A percentile compares a stretch with the other conserved stretches of the same genome.
Evolutionary conservation across 2,888 invertebrate genomes (phyloP).

Genomic region (Hydraecia micacea): DNA sequence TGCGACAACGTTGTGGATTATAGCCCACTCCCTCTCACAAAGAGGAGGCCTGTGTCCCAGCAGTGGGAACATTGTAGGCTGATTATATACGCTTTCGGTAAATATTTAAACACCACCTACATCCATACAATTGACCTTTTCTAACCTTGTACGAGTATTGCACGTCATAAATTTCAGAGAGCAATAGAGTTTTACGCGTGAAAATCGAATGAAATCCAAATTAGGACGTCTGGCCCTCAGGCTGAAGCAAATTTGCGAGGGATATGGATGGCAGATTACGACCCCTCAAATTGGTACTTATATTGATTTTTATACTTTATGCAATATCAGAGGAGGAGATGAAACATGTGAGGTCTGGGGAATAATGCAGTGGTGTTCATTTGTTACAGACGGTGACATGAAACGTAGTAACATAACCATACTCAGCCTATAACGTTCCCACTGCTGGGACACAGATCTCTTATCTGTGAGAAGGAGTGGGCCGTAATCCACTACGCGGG

Average conservation of each 20-base stretch:
- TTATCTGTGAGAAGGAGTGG: not conserved
- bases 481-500: not conserved
- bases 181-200: conserved; percentile 48
- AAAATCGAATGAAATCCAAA: conserved; percentile 58
- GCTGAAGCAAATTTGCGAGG: conserved; percentile 57
- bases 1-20: not conserved
- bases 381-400: not conserved
- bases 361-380: conserved; percentile 3
- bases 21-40: not conserved
- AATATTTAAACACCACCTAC: not conserved
- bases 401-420: not conserved
- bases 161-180: conserved; percentile 24
- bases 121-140: conserved; percentile 1
- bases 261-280: conserved; percentile 59
- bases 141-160: not conserved
- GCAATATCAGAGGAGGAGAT: conserved; percentile 26
- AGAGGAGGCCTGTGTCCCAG: not conserved
- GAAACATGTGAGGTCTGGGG: conserved; percentile 1
- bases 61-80: not conserved
- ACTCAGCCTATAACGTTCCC: not conserved
- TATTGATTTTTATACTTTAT: conserved; percentile 55
- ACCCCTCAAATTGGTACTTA: conserved; percentile 53
- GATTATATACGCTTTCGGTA: not conserved
- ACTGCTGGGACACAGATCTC: not conserved
- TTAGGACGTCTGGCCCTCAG: conserved; percentile 52